Percentiles rank a stretch among this genome's conserved stretches.
These are phyloP conservation scores for Colletes gigas DNA, from an alignment of 1,140 invertebrate genomes.

Conservation along the genomic window DNA sequence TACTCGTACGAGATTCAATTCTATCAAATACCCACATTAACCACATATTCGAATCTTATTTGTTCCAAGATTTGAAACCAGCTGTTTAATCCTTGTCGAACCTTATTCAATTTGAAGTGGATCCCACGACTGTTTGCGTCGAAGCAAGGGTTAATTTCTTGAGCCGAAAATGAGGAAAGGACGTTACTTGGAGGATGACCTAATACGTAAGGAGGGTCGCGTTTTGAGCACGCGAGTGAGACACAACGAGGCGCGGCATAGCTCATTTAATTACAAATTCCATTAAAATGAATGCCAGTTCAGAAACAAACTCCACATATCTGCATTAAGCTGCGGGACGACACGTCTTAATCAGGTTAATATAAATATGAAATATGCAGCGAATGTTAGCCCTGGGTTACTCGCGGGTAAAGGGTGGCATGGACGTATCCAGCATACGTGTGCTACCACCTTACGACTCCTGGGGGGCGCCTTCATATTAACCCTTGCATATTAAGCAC, in stretches of 20 bases:
- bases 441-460: slow-evolving; percentile 75
- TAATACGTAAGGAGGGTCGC: neutral
- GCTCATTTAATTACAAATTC: slow-evolving; percentile 81
- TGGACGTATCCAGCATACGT: slow-evolving; percentile 66
- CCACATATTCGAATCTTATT: too few species aligned
- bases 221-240: slow-evolving; percentile 34
- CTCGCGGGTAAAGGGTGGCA: slow-evolving; percentile 70
- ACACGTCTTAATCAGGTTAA: slow-evolving; percentile 82
- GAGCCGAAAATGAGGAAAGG: slow-evolving; percentile 13
- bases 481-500: slow-evolving; percentile 77
- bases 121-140: too few species aligned
- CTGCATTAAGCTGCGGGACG: slow-evolving; percentile 78
- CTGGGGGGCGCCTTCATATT: slow-evolving; percentile 77
- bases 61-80: too few species aligned
- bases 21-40: too few species aligned
- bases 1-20: too few species aligned
- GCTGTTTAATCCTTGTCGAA: too few species aligned
- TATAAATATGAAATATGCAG: slow-evolving; percentile 83
- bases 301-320: slow-evolving; percentile 82
- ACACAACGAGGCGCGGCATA: slow-evolving; percentile 70
- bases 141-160: too few species aligned
- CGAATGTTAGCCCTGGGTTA: slow-evolving; percentile 71
- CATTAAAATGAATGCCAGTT: slow-evolving; percentile 81
- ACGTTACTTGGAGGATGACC: neutral
- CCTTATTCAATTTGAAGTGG: too few species aligned